phyloP scores from a whole-genome alignment of 2,888 invertebrate genomes.

The Volucella bombylans region DNA sequence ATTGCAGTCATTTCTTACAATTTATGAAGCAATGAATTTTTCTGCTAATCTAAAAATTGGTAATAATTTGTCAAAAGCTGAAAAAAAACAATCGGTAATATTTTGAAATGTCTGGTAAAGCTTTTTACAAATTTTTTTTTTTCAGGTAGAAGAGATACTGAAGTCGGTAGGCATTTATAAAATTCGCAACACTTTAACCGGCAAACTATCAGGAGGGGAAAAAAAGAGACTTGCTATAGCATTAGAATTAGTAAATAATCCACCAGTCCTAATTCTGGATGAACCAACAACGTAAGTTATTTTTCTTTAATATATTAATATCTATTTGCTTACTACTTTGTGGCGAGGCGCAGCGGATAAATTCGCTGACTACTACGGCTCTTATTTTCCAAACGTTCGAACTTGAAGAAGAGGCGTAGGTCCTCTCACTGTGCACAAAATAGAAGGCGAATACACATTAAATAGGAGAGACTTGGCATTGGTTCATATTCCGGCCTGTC shows the following conservation, averaged over 20 bases:
- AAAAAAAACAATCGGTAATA: constrained; percentile 87
- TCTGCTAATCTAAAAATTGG: constrained; percentile 94
- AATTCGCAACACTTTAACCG: constrained; percentile 87
- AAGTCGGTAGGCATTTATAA: constrained; percentile 88
- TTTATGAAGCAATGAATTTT: constrained; percentile 92
- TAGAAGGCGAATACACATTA: no score
- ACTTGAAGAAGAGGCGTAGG: no score
- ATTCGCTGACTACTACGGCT: background rate
- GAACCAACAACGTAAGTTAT: constrained; percentile 93
- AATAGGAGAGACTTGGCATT: no score
- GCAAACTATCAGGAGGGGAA: constrained; percentile 93
- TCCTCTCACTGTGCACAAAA: no score
- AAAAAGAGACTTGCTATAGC: constrained; percentile 94
- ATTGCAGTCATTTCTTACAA: constrained; percentile 91
- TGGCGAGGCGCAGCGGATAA: no score
- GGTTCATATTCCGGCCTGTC: no score
- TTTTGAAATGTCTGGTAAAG: background rate
- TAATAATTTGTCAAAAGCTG: constrained; percentile 84
- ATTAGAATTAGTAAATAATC: constrained; percentile 94
- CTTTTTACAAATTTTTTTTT: constrained; percentile 28
- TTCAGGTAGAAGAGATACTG: constrained; percentile 90
- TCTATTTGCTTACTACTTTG: background rate
- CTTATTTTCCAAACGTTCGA: no score
- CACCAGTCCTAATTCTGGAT: constrained; percentile 95
- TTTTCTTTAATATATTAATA: background rate